phyloP scores from a whole-genome alignment of 2,797 vertebrate species.

The Fratercula arctica region DNA sequence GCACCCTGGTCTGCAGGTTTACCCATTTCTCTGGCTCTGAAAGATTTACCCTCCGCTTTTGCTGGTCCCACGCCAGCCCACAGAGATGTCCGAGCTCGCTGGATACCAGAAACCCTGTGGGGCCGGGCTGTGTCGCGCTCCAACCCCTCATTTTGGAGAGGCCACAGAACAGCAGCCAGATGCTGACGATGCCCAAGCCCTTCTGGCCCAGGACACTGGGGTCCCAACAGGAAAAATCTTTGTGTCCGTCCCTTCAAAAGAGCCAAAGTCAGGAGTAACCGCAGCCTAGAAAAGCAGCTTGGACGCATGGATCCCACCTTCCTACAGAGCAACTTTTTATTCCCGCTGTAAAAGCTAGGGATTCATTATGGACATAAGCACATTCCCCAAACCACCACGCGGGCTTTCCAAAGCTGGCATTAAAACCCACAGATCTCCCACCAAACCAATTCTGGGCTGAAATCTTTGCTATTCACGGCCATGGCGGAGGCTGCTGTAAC shows the following conservation, averaged over 20 bases:
- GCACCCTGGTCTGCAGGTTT: neutral
- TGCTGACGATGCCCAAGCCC: neutral
- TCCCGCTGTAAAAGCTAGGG: neutral
- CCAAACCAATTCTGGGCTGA: slow-evolving; percentile 21
- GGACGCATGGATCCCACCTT: neutral
- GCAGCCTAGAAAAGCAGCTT: neutral
- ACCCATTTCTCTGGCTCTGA: neutral
- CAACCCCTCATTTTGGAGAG: neutral
- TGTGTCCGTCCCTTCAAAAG: neutral
- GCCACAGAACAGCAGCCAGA: neutral
- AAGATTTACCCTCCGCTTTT: neutral
- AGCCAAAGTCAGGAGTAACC: neutral
- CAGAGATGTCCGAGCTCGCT: neutral
- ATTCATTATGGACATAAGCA: slow-evolving; percentile 44
- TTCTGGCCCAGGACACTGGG: neutral
- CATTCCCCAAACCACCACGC: neutral
- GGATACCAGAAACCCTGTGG: neutral
- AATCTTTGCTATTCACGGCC: slow-evolving; percentile 39
- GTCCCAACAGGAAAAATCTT: neutral
- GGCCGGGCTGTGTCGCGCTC: accelerated
- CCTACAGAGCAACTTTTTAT: neutral
- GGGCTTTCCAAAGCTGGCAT: slow-evolving; percentile 32
- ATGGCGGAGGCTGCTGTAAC: slow-evolving; percentile 40
- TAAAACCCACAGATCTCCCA: slow-evolving; percentile 51
- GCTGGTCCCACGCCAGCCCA: neutral